Conservation (phyloP, 53 echinoderm and acorn worm genomes). For the Arbacia lixula region DNA sequence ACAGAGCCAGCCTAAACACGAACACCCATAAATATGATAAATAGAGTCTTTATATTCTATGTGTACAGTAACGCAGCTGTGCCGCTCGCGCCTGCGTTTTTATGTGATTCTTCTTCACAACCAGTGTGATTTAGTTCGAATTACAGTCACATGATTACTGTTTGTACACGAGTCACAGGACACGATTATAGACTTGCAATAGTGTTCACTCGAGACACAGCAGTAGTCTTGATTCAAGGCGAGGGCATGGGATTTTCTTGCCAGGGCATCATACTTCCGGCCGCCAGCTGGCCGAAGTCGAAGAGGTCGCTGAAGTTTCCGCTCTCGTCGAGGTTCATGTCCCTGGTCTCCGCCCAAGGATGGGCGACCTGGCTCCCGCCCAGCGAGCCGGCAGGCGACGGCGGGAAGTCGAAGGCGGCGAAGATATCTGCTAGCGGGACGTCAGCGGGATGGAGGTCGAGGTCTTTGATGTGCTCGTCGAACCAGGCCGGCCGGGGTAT, state of each 20-base stretch:
- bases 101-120: no score
- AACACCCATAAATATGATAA: no score
- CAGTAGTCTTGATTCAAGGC: not conserved
- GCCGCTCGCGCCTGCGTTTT: no score
- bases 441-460: slow-evolving; percentile 45
- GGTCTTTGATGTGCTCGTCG: slow-evolving; percentile 66
- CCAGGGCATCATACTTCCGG: slow-evolving; percentile 48
- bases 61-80: no score
- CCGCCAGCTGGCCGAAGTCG: slow-evolving; percentile 64
- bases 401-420: slow-evolving; percentile 76
- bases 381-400: slow-evolving; percentile 83
- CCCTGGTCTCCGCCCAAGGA: slow-evolving; percentile 90
- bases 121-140: slow-evolving; percentile 42
- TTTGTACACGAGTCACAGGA: no score
- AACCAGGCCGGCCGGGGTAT: slow-evolving; percentile 90
- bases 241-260: slow-evolving; percentile 53
- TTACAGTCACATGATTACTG: slow-evolving; percentile 38
- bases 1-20: slow-evolving; percentile 37
- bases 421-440: slow-evolving; percentile 70
- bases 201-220: not conserved
- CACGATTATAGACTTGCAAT: no score
- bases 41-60: no score
- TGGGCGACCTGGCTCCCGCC: slow-evolving; percentile 64
- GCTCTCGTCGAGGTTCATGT: slow-evolving; percentile 42
- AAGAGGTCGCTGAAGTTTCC: slow-evolving; percentile 79